Evolutionary conservation across 2,888 invertebrate species (phyloP).

Genomic region (Aspidapion aeneum): DNA sequence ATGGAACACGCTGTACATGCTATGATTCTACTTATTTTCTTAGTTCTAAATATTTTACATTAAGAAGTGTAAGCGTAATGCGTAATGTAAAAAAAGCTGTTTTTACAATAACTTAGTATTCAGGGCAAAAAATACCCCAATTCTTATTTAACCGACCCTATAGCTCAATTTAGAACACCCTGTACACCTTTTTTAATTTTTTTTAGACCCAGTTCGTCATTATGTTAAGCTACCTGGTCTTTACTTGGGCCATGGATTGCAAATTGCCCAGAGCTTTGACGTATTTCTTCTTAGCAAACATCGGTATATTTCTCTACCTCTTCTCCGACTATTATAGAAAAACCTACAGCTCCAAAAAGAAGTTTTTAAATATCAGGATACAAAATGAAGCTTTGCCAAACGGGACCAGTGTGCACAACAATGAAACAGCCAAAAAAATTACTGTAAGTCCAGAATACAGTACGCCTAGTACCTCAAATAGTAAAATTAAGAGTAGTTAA

Average conservation of each 20-base stretch:
- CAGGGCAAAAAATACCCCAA: too few species aligned
- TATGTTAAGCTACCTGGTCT: constrained; percentile 67
- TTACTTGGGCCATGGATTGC: constrained; percentile 63
- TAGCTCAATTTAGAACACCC: too few species aligned
- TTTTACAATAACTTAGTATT: too few species aligned
- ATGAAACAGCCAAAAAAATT: background rate
- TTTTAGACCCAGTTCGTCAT: constrained; percentile 71
- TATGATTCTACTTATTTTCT: too few species aligned
- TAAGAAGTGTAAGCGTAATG: too few species aligned
- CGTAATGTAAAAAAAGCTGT: too few species aligned
- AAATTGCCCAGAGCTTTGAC: constrained; percentile 68
- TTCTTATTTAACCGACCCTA: too few species aligned
- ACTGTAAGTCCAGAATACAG: background rate
- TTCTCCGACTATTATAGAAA: constrained; percentile 70
- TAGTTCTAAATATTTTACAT: too few species aligned
- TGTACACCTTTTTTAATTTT: too few species aligned
- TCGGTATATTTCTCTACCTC: constrained; percentile 70
- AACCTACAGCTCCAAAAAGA: constrained; percentile 35
- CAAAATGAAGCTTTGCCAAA: background rate
- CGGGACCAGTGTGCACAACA: background rate
- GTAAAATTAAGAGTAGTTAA: background rate
- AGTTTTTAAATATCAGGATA: background rate
- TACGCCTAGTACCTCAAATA: background rate
- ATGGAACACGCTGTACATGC: too few species aligned
- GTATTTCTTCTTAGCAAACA: constrained; percentile 63